A percentile compares a stretch with the other conserved stretches of the same genome.
Conservation (phyloP, 1,140 invertebrate genomes). For the Trissolcus basalis region DNA sequence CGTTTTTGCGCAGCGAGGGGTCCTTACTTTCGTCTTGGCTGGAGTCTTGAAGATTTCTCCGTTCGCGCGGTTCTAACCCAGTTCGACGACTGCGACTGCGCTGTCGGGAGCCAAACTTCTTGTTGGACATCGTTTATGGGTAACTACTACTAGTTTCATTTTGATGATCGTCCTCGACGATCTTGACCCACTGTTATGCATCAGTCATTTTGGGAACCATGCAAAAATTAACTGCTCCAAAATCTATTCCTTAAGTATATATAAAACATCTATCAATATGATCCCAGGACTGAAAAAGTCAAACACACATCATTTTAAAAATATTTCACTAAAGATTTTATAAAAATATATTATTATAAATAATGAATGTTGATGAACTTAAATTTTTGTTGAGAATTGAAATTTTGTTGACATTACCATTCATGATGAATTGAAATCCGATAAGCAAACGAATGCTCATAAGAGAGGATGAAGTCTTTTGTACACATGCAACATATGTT, state of each 20-base stretch:
- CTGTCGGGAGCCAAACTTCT: constrained; percentile 46
- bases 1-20: constrained; percentile 60
- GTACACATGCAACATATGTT: constrained; percentile 1
- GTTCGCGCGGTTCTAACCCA: constrained; percentile 34
- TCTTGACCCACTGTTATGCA: constrained; percentile 36
- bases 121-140: constrained; percentile 55
- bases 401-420: too few species aligned
- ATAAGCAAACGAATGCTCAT: background rate
- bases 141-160: constrained; percentile 35
- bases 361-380: too few species aligned
- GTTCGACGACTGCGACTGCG: constrained; percentile 37
- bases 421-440: too few species aligned
- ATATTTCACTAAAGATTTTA: too few species aligned
- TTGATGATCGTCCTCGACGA: constrained; percentile 14
- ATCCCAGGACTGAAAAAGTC: too few species aligned
- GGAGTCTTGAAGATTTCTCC: constrained; percentile 46
- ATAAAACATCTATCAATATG: too few species aligned
- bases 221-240: constrained; percentile 17
- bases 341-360: too few species aligned
- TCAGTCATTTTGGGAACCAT: constrained; percentile 24
- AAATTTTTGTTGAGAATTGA: too few species aligned
- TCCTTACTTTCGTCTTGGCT: constrained; percentile 53
- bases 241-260: background rate
- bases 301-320: too few species aligned
- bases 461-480: background rate